Percentiles rank a stretch among this genome's conserved stretches.
These are phyloP conservation scores for Melanchra persicariae DNA, from an alignment of 2,888 invertebrate genomes.

Conservation along the genomic window DNA sequence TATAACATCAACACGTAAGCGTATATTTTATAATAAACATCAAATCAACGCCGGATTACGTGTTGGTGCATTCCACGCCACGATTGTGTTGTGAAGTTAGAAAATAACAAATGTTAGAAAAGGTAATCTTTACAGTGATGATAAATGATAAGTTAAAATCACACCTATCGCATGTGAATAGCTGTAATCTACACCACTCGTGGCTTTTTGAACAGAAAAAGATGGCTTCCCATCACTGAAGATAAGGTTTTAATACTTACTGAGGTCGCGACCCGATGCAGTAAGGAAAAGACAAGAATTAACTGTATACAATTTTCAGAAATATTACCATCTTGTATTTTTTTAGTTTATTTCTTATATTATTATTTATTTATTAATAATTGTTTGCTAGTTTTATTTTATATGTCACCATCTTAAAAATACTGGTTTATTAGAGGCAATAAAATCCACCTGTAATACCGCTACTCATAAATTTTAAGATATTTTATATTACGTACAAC, in stretches of 20 bases:
- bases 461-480: constrained; percentile 72
- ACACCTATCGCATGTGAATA: constrained; percentile 55
- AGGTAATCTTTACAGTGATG: constrained; percentile 50
- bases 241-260: constrained; percentile 49
- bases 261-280: constrained; percentile 48
- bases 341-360: neutral
- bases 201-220: constrained; percentile 47
- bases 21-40: constrained; percentile 54
- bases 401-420: constrained; percentile 46
- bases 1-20: constrained; percentile 44
- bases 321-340: no score
- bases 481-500: constrained; percentile 68
- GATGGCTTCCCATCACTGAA: constrained; percentile 40
- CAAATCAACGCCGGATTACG: constrained; percentile 42
- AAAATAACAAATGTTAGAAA: constrained; percentile 39
- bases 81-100: constrained; percentile 37
- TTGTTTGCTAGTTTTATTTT: constrained; percentile 9
- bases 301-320: constrained; percentile 32
- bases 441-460: constrained; percentile 70
- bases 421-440: constrained; percentile 64
- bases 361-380: neutral
- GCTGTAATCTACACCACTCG: constrained; percentile 46
- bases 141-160: constrained; percentile 57
- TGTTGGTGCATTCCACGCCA: constrained; percentile 27
- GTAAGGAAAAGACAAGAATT: constrained; percentile 35